Evolutionary conservation across 2,888 invertebrate species (phyloP).

Genomic region (Seira sanloemensis): DNA sequence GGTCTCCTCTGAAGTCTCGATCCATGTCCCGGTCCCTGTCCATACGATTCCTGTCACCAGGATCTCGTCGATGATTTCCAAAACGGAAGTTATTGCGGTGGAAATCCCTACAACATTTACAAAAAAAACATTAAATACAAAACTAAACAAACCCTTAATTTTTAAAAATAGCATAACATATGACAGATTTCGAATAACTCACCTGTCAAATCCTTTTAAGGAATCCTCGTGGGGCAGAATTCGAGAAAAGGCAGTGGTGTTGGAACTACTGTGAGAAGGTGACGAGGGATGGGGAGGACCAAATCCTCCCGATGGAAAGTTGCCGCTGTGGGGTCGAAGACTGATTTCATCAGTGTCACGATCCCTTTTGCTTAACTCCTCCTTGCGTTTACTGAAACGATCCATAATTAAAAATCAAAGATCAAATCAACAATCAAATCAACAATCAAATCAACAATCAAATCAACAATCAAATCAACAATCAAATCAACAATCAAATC

Average conservation of each 20-base stretch:
- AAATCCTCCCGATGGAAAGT: conserved; percentile 70
- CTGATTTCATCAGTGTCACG: conserved; percentile 69
- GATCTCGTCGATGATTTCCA: conserved; percentile 37
- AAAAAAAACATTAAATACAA: background rate
- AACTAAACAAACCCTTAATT: background rate
- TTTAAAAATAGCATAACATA: no score
- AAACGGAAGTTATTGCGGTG: conserved; percentile 48
- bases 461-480: background rate
- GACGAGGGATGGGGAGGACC: conserved; percentile 66
- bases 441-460: background rate
- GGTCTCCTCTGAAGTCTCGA: conserved; percentile 39
- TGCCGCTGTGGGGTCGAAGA: conserved; percentile 72
- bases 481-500: no score
- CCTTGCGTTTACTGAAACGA: conserved; percentile 62
- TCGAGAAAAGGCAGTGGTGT: conserved; percentile 44
- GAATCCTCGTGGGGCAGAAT: conserved; percentile 64
- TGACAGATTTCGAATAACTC: background rate
- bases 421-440: no score
- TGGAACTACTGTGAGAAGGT: conserved; percentile 56
- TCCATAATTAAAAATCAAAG: no score
- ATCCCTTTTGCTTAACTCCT: conserved; percentile 56
- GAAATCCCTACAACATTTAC: conserved; percentile 33
- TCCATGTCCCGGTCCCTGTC: conserved; percentile 36
- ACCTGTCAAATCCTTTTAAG: conserved; percentile 46
- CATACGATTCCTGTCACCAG: conserved; percentile 36